Base-by-base conservation (phyloP, 2,113 vertebrate genomes). In the Capra hircus region DNA sequence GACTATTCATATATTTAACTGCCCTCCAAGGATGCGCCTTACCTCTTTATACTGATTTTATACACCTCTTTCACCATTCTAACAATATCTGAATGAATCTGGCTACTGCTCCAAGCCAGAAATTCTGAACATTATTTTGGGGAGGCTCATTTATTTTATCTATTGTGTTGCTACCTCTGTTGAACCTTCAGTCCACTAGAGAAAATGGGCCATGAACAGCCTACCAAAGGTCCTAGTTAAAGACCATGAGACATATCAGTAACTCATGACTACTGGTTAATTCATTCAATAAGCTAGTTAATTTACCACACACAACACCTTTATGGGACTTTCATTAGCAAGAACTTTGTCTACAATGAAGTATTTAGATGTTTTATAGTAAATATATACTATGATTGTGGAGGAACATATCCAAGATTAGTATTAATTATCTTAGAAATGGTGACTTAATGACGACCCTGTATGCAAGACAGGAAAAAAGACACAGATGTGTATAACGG, bases 21-120 rank as follows among this genome's bases (percentile, higher is more conserved):
- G 21, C 17, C 64, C 30, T 89, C 50, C 48, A 62, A 64, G 27
- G 23, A 59, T 16, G 43, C 1, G 77, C 77, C 82, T 85, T 78
- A 67, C 19, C 71, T 88, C 81, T 94, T 88, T 40, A 60, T 2
- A 7, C 17, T 90, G 15, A 67, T 81, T 90, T 96, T 55, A 90
- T 55, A 81, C 33, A 81, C 74, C 85, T 90, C 85, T 88, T 81
- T 93, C 28, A 80, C 8, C 57, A 82, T 43, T 62, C 83, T 53
- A 87, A 60, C 40, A 95, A 90, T 85, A 91, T 89, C 25, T 91
- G 55, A 96, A 40, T 74, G n/a, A 96, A 93, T 62, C 14, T 91
- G 52, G 83, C 16, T 91, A 87, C 21, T 95, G n/a, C 64, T 95
- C 28, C 86, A 86, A 95, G 64, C 81, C 74, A 96, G 28, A 15